These are phyloP conservation scores for Paramuricea clavata DNA, from an alignment of 92 coral and sea anemone genomes.

Conservation along the genomic window DNA sequence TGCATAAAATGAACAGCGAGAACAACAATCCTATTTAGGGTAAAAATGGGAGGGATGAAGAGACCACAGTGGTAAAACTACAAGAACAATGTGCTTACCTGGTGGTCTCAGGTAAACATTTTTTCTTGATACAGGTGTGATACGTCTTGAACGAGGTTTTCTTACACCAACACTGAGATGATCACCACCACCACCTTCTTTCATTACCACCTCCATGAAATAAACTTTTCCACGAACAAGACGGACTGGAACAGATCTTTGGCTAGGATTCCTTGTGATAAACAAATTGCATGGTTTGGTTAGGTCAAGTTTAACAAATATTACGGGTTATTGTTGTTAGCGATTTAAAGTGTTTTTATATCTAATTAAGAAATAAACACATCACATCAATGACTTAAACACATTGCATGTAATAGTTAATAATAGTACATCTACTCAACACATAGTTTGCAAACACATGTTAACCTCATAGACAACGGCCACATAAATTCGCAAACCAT, in stretches of 20 bases:
- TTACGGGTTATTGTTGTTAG: too few relatives aligned
- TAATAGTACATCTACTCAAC: too few relatives aligned
- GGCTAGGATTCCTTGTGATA: neutral
- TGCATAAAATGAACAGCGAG: neutral
- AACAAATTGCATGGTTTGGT: neutral
- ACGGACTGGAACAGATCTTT: neutral
- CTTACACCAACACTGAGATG: neutral
- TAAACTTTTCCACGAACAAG: neutral
- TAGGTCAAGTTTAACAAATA: too few relatives aligned
- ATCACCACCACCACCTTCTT: conserved; percentile 14
- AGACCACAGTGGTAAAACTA: too few relatives aligned
- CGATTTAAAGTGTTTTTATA: too few relatives aligned
- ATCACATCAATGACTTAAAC: too few relatives aligned
- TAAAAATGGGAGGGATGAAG: neutral
- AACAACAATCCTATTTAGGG: neutral
- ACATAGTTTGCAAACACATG: too few relatives aligned
- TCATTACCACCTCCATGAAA: neutral
- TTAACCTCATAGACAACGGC: too few relatives aligned
- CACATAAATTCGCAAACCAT: too few relatives aligned
- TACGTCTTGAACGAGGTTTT: neutral
- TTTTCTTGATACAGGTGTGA: neutral
- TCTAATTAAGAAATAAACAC: too few relatives aligned
- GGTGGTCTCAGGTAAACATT: neutral
- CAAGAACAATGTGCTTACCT: neutral
- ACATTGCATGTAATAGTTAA: too few relatives aligned